phyloP scores from a whole-genome alignment of 2,888 invertebrate species.

The Spodoptera exigua region DNA sequence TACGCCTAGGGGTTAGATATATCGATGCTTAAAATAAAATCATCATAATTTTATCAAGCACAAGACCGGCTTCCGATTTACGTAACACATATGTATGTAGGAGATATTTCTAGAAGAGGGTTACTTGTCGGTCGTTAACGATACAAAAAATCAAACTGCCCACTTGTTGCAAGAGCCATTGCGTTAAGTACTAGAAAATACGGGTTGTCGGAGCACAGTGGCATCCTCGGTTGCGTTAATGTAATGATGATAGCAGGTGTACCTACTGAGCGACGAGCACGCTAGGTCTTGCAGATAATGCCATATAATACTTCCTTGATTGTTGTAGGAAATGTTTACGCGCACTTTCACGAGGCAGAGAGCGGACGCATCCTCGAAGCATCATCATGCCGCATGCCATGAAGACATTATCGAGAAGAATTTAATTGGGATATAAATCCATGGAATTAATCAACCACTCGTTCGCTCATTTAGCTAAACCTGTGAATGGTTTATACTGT shows the following conservation, averaged over 20 bases:
- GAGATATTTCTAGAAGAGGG: conserved; percentile 22
- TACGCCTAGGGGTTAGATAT: too few species aligned
- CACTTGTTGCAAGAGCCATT: conserved; percentile 45
- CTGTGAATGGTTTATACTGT: conserved; percentile 9
- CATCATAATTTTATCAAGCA: not conserved
- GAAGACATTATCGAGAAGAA: conserved; percentile 41
- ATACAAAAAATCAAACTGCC: conserved; percentile 30
- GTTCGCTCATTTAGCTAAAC: conserved; percentile 19
- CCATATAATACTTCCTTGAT: conserved; percentile 68
- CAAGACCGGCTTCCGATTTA: conserved; percentile 6
- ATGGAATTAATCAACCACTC: conserved; percentile 32
- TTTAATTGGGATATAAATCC: conserved; percentile 31
- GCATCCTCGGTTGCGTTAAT: conserved; percentile 69
- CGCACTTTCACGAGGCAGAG: conserved; percentile 70
- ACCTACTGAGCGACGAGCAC: conserved; percentile 48
- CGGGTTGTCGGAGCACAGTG: conserved; percentile 57
- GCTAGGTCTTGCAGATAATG: conserved; percentile 69
- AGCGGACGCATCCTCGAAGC: conserved; percentile 55
- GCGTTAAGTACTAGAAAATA: conserved; percentile 54
- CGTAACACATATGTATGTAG: conserved; percentile 29
- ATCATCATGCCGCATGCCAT: conserved; percentile 38
- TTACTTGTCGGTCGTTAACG: conserved; percentile 27
- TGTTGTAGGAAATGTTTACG: conserved; percentile 71
- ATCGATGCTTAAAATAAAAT: too few species aligned
- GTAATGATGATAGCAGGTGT: conserved; percentile 70